Evolutionary conservation across 1,140 invertebrate genomes (phyloP).

Genomic region (Brachionus calyciflorus): DNA sequence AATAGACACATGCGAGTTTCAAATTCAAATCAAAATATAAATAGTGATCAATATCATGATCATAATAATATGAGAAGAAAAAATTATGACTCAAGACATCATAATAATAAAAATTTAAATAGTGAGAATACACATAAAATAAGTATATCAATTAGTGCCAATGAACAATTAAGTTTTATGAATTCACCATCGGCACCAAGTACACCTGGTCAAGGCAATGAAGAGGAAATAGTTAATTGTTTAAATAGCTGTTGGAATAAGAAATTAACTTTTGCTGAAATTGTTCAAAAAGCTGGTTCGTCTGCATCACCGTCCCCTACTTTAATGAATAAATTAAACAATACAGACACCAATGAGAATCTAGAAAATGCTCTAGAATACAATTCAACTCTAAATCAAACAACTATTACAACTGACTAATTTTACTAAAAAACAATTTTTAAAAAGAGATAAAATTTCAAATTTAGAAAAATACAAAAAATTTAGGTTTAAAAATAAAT

Average conservation of each 20-base stretch:
- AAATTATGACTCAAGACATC: background rate
- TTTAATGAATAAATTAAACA: background rate
- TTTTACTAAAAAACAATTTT: too few relatives aligned
- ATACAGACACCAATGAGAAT: background rate
- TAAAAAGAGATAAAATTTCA: too few relatives aligned
- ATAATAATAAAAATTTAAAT: background rate
- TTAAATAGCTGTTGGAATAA: background rate
- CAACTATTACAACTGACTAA: too few relatives aligned
- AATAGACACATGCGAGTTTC: background rate
- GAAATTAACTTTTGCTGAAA: constrained; percentile 21
- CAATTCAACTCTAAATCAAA: too few relatives aligned
- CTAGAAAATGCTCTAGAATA: too few relatives aligned
- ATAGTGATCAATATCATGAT: background rate
- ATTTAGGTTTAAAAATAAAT: too few relatives aligned
- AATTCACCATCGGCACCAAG: background rate
- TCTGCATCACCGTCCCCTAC: background rate
- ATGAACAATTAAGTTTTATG: background rate
- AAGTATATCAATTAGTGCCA: background rate
- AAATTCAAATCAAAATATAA: background rate
- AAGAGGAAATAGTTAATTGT: background rate
- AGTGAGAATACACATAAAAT: background rate
- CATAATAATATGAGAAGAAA: background rate
- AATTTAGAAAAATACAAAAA: too few relatives aligned
- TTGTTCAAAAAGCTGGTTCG: constrained; percentile 2
- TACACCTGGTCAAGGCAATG: background rate